Evolutionary conservation across 2,797 vertebrate genomes (phyloP).

Genomic region (Vultur gryphus): DNA sequence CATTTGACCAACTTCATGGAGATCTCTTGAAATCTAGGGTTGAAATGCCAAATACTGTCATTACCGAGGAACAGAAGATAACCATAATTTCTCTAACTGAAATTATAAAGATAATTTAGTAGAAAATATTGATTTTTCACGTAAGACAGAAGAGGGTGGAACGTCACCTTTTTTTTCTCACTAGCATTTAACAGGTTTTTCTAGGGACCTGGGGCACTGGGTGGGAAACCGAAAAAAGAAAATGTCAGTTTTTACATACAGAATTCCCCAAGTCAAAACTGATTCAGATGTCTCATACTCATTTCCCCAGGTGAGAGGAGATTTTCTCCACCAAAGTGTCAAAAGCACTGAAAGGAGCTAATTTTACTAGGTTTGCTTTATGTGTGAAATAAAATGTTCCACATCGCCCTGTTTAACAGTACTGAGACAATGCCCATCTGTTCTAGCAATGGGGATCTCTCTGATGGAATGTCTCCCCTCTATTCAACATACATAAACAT

Average conservation of each 20-base stretch:
- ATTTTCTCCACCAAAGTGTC: constrained; percentile 29
- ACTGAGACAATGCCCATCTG: constrained; percentile 55
- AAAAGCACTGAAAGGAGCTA: constrained; percentile 17
- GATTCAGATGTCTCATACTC: constrained; percentile 33
- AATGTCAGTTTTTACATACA: constrained; percentile 64
- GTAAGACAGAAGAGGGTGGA: not conserved
- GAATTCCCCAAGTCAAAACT: constrained; percentile 50
- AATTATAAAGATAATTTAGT: not conserved
- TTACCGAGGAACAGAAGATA: not conserved
- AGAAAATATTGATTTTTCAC: not conserved
- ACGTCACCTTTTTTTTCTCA: not conserved
- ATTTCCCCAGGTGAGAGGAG: constrained; percentile 6
- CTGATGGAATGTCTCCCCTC: not conserved
- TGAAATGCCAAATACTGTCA: not conserved
- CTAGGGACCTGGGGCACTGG: not conserved
- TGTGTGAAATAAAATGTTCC: constrained; percentile 8
- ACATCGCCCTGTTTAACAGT: not conserved
- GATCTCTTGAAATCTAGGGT: not conserved
- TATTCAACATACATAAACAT: constrained; percentile 8
- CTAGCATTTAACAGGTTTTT: constrained; percentile 26
- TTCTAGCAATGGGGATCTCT: constrained; percentile 26
- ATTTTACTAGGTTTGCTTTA: not conserved
- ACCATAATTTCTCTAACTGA: not conserved
- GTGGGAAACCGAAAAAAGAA: not conserved
- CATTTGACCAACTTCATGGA: not conserved